These are phyloP conservation scores for Trypoxylus dichotomus DNA, from an alignment of 1,140 invertebrate genomes.

Conservation along the genomic window DNA sequence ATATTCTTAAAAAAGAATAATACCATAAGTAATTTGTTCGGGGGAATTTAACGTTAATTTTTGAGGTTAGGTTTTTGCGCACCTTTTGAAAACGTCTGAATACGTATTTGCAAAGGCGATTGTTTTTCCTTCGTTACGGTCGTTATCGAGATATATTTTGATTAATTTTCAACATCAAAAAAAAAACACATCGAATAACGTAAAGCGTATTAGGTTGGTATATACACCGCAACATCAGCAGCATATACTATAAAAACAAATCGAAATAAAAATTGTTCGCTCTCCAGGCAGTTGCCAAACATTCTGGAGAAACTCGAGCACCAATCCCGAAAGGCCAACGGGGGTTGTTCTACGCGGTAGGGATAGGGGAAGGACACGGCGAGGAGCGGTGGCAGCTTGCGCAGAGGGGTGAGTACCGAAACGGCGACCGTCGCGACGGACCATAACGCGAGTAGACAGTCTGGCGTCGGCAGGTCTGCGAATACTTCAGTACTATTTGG, in stretches of 20 bases:
- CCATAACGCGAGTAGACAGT: constrained; percentile 56
- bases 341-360: constrained; percentile 12
- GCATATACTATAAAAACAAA: constrained; percentile 19
- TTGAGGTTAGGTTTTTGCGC: constrained; percentile 9
- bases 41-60: neutral
- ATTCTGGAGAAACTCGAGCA: constrained; percentile 39
- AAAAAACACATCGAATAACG: neutral
- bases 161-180: neutral
- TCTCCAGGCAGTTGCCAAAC: constrained; percentile 35
- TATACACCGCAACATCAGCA: neutral
- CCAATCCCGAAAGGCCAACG: constrained; percentile 42
- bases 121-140: neutral
- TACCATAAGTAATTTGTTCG: neutral
- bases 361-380: constrained; percentile 42
- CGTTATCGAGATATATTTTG: neutral
- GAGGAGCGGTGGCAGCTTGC: constrained; percentile 53
- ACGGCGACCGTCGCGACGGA: constrained; percentile 55
- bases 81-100: neutral
- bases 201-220: neutral
- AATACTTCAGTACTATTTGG: constrained; percentile 28
- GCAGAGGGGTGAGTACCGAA: constrained; percentile 53
- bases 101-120: no score
- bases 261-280: constrained; percentile 27
- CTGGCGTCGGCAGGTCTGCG: constrained; percentile 56
- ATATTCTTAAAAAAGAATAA: neutral